These are phyloP conservation scores for Drosophila peninsularis DNA, from an alignment of 2,888 invertebrate species.

Conservation along the genomic window DNA sequence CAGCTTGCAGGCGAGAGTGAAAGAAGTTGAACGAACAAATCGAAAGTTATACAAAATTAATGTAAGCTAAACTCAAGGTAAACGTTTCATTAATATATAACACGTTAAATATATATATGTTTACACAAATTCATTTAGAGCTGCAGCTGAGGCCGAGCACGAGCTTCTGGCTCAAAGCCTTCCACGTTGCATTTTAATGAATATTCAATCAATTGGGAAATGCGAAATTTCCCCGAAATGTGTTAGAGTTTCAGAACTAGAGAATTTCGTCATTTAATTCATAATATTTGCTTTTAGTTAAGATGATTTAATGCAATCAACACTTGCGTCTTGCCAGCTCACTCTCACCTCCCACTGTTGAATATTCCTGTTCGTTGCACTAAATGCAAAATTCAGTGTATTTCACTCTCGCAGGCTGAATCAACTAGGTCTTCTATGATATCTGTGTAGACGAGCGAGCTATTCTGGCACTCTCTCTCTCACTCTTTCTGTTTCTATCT, in stretches of 20 bases:
- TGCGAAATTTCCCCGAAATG: background rate
- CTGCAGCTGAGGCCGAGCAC: background rate
- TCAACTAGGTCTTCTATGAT: background rate
- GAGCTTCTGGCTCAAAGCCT: background rate
- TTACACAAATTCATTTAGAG: too few relatives aligned
- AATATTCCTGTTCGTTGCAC: background rate
- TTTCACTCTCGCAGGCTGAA: too few relatives aligned
- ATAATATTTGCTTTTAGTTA: background rate
- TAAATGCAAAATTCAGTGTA: background rate
- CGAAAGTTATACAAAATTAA: slow-evolving; percentile 54
- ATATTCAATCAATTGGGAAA: background rate
- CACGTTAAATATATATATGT: background rate
- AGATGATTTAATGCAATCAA: background rate
- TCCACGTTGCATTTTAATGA: background rate
- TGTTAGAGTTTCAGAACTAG: background rate
- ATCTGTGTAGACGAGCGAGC: too few relatives aligned
- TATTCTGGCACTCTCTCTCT: background rate
- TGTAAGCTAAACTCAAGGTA: slow-evolving; percentile 40
- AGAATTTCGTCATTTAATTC: background rate
- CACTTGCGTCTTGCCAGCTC: background rate
- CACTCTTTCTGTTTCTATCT: background rate
- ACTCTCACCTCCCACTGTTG: background rate
- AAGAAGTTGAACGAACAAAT: slow-evolving; percentile 18
- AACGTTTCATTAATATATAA: slow-evolving; percentile 19
- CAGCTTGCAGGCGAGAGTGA: background rate